phyloP scores from a whole-genome alignment of 2,888 invertebrate genomes.

The Dryadula phaetusa region DNA sequence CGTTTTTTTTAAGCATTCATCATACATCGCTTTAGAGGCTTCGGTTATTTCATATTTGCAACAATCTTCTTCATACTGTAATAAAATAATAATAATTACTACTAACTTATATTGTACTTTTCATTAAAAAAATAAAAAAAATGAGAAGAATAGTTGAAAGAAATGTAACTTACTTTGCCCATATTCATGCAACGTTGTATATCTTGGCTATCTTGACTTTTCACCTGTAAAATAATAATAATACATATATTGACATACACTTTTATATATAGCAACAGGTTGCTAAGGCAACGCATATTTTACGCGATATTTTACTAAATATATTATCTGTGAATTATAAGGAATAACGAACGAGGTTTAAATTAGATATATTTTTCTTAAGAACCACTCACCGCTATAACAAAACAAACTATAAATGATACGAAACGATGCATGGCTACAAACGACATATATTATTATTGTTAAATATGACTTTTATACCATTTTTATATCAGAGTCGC shows the following conservation, averaged over 20 bases:
- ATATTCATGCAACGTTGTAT: conserved; percentile 6
- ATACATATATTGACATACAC: too few relatives aligned
- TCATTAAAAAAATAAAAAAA: neutral
- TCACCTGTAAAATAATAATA: conserved; percentile 14
- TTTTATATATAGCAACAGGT: too few relatives aligned
- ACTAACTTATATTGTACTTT: neutral
- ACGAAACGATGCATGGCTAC: conserved; percentile 28
- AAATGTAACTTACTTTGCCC: neutral
- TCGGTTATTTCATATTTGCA: conserved; percentile 1
- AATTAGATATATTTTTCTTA: neutral
- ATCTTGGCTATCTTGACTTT: neutral
- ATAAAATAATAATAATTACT: conserved; percentile 1
- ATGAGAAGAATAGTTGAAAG: neutral
- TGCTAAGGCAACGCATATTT: too few relatives aligned
- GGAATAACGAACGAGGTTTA: too few relatives aligned
- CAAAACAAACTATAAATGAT: conserved; percentile 15
- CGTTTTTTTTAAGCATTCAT: conserved; percentile 7
- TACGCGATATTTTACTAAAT: too few relatives aligned
- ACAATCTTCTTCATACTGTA: neutral
- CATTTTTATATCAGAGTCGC: conserved; percentile 18
- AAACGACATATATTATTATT: neutral
- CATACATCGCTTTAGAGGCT: neutral
- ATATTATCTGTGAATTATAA: too few relatives aligned
- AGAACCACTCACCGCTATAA: conserved; percentile 20
- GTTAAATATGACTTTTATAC: conserved; percentile 27